Conservation (phyloP, 2,888 invertebrate genomes). For the Glyphotaelius pellucidus region DNA sequence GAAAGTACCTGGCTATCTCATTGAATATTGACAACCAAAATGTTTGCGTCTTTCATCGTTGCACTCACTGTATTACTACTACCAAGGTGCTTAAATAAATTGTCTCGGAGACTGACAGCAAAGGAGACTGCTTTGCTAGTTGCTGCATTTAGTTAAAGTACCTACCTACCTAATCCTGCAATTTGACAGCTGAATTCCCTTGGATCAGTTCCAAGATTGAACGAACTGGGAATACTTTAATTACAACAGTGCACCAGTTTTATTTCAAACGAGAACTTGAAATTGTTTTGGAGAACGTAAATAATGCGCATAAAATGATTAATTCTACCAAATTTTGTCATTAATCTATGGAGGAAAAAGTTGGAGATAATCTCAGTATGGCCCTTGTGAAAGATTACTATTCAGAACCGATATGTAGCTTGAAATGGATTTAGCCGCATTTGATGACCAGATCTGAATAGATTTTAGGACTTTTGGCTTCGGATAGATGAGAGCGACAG, state of each 20-base stretch:
- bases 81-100: neutral
- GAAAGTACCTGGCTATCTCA: neutral
- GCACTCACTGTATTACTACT: neutral
- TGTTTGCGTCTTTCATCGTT: neutral
- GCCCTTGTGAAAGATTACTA: too few relatives aligned
- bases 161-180: constrained; percentile 38
- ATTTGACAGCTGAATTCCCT: constrained; percentile 52
- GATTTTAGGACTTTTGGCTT: too few relatives aligned
- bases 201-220: constrained; percentile 48
- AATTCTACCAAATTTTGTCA: too few relatives aligned
- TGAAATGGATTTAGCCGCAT: too few relatives aligned
- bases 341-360: too few relatives aligned
- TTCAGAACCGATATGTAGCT: too few relatives aligned
- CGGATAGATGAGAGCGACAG: too few relatives aligned
- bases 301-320: neutral
- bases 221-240: neutral
- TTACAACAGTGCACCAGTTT: neutral
- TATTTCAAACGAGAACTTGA: neutral
- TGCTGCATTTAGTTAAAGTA: neutral
- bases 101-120: neutral
- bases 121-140: neutral
- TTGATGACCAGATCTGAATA: too few relatives aligned
- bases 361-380: too few relatives aligned
- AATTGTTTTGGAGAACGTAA: neutral
- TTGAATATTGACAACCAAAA: neutral